phyloP scores from a whole-genome alignment of 2,888 invertebrate genomes.

The Eremobia ochroleuca region DNA sequence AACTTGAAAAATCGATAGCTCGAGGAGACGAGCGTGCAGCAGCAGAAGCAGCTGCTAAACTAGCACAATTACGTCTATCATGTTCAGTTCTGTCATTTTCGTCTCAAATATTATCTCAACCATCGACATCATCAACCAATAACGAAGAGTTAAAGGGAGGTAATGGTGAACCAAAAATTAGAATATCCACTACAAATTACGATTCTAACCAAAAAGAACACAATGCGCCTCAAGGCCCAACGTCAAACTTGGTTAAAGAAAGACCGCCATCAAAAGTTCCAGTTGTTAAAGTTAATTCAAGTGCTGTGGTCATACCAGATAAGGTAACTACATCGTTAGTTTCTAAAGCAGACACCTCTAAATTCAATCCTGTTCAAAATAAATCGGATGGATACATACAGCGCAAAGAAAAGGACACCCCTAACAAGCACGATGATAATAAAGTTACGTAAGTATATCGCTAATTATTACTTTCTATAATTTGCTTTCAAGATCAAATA shows the following conservation, averaged over 20 bases:
- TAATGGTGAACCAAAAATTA: slow-evolving; percentile 19
- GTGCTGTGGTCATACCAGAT: slow-evolving; percentile 8
- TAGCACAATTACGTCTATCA: slow-evolving; percentile 94
- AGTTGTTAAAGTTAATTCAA: slow-evolving; percentile 34
- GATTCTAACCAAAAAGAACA: slow-evolving; percentile 10
- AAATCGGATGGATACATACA: slow-evolving; percentile 38
- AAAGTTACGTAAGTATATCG: slow-evolving; percentile 77
- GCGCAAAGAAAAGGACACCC: slow-evolving; percentile 38
- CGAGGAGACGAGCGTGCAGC: slow-evolving; percentile 94
- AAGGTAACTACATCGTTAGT: slow-evolving; percentile 13
- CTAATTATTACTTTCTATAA: slow-evolving; percentile 13
- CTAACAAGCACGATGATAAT: slow-evolving; percentile 53
- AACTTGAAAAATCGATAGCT: slow-evolving; percentile 95
- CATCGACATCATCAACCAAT: slow-evolving; percentile 63
- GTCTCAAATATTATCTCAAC: slow-evolving; percentile 83
- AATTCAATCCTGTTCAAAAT: slow-evolving; percentile 25
- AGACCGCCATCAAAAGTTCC: slow-evolving; percentile 32
- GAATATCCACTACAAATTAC: slow-evolving; percentile 15
- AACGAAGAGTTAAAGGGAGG: slow-evolving; percentile 15
- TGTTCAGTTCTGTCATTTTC: slow-evolving; percentile 92
- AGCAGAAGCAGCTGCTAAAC: slow-evolving; percentile 94
- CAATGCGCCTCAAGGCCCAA: slow-evolving; percentile 4
- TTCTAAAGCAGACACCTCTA: slow-evolving; percentile 24
- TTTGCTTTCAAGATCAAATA: slow-evolving; percentile 2
- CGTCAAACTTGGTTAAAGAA: slow-evolving; percentile 21